These are phyloP conservation scores for Ophion obscuratus DNA, from an alignment of 2,888 invertebrate genomes.

Conservation along the genomic window DNA sequence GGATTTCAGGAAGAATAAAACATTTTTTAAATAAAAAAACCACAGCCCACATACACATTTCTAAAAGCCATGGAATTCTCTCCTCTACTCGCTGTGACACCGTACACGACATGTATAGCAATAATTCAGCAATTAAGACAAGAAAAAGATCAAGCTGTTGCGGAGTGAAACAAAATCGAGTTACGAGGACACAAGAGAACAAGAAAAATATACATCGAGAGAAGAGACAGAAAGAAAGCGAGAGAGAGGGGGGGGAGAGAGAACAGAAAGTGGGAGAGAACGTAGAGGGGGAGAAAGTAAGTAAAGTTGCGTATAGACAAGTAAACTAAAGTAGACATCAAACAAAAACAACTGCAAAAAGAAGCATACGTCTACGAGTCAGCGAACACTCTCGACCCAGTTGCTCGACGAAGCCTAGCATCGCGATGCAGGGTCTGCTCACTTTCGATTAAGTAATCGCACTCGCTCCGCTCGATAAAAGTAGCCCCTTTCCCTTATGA, in stretches of 20 bases:
- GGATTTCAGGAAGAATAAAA: no score
- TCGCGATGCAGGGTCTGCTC: slow-evolving; percentile 72
- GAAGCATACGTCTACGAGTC: slow-evolving; percentile 69
- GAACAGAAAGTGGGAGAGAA: background rate
- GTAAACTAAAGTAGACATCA: slow-evolving; percentile 67
- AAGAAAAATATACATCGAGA: no score
- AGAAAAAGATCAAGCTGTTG: no score
- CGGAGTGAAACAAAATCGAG: no score
- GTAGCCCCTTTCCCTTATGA: slow-evolving; percentile 57
- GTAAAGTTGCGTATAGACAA: slow-evolving; percentile 65
- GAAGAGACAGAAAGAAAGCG: background rate
- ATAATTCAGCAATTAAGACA: no score
- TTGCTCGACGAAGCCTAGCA: slow-evolving; percentile 77
- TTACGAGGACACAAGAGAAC: no score
- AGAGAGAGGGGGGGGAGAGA: background rate
- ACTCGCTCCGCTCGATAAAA: slow-evolving; percentile 71
- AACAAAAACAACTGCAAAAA: slow-evolving; percentile 57
- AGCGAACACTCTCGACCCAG: slow-evolving; percentile 76
- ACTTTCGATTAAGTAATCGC: slow-evolving; percentile 80
- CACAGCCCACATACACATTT: no score
- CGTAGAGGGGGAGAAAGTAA: slow-evolving; percentile 37
- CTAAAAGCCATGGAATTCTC: no score
- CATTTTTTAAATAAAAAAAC: no score
- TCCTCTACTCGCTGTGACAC: no score
- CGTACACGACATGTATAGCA: no score